Conservation (phyloP, 2,797 vertebrate genomes). For the Acanthornis magna region DNA sequence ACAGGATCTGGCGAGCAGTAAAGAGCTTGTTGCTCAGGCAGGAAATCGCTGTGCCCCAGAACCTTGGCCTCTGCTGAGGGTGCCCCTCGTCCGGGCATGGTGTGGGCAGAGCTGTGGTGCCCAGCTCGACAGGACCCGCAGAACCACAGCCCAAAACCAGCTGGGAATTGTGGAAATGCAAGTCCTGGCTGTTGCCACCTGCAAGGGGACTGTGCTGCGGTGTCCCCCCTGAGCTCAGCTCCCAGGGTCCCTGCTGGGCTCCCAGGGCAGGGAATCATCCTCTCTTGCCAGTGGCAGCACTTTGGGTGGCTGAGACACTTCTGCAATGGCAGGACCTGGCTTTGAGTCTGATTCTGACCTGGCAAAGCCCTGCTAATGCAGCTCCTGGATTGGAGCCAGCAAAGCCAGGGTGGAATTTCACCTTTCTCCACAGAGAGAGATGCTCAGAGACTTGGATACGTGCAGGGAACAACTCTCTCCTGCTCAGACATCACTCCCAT, state of each 20-base stretch:
- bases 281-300: not conserved
- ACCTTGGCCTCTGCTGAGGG: not conserved
- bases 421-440: not conserved
- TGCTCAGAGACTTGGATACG: not conserved
- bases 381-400: not conserved
- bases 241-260: accelerated
- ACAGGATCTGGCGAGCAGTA: not conserved
- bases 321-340: not conserved
- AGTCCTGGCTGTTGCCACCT: not conserved
- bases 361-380: not conserved
- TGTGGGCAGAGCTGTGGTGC: not conserved
- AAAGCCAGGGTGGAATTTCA: not conserved
- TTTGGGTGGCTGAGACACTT: not conserved
- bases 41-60: not conserved
- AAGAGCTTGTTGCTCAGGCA: not conserved
- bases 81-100: not conserved
- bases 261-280: not conserved
- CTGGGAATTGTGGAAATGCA: not conserved
- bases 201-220: not conserved
- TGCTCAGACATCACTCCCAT: not conserved
- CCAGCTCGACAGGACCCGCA: not conserved
- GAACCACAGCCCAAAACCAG: not conserved
- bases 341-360: not conserved
- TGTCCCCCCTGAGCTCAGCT: not conserved
- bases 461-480: not conserved